Conservation (phyloP, 2,888 invertebrate species). For the Lasioglossum zephyrum region DNA sequence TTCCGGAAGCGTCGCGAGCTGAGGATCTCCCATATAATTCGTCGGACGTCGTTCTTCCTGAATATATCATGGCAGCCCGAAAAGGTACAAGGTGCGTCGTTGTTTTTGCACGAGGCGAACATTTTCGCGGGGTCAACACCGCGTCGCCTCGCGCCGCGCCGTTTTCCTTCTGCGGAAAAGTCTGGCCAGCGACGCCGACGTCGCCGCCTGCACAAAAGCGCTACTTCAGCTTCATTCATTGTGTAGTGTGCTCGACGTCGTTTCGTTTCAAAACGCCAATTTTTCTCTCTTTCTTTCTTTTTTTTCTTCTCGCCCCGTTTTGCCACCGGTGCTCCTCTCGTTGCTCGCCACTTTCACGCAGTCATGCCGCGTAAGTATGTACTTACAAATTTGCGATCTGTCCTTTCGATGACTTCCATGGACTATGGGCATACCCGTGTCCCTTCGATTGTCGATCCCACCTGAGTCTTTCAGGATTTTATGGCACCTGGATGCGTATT, state of each 20-base stretch:
- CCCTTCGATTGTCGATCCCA: background rate
- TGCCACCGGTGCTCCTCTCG: slow-evolving; percentile 15
- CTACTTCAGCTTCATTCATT: slow-evolving; percentile 54
- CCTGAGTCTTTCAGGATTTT: background rate
- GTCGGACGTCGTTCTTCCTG: slow-evolving; percentile 54
- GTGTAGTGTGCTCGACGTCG: slow-evolving; percentile 55
- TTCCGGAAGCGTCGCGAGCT: slow-evolving; percentile 49
- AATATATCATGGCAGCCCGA: slow-evolving; percentile 59
- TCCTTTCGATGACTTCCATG: background rate
- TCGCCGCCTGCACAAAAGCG: slow-evolving; percentile 47
- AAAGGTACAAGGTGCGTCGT: background rate
- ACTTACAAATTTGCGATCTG: slow-evolving; percentile 38
- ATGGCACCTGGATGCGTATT: background rate
- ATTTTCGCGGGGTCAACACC: slow-evolving; percentile 22
- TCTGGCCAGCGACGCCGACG: slow-evolving; percentile 13
- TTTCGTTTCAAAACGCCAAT: slow-evolving; percentile 59
- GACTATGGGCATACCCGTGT: background rate
- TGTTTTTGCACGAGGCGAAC: slow-evolving; percentile 25
- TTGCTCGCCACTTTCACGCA: slow-evolving; percentile 46
- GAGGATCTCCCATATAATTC: slow-evolving; percentile 69
- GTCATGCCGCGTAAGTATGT: slow-evolving; percentile 56
- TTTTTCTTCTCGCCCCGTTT: background rate
- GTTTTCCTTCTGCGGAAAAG: slow-evolving; percentile 22
- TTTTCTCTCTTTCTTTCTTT: slow-evolving; percentile 24
- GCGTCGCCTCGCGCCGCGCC: background rate